Conservation (phyloP, 2,797 vertebrate species). For the Sebastes vulpes region DNA sequence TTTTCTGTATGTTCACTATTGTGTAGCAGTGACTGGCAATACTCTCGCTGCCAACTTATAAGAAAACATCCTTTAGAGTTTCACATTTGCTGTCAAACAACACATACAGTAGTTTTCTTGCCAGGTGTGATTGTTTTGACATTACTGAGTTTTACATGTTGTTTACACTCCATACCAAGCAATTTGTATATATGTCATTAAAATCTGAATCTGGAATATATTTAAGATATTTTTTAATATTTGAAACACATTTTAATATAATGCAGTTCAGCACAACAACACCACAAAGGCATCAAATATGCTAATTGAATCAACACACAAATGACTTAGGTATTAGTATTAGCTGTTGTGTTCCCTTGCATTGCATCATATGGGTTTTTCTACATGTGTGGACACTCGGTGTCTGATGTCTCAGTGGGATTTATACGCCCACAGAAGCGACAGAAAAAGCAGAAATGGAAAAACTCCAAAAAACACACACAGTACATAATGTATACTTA, state of each 20-base stretch:
- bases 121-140: no score
- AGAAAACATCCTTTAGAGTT: no score
- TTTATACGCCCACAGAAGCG: not conserved
- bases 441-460: not conserved
- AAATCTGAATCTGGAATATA: not conserved
- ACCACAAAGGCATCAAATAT: not conserved
- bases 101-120: no score
- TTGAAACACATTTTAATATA: not conserved
- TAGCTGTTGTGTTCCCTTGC: not conserved
- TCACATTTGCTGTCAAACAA: not conserved
- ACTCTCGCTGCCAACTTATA: not conserved
- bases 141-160: no score
- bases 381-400: no score
- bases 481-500: not conserved
- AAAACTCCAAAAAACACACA: not conserved
- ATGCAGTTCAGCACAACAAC: not conserved
- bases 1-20: not conserved
- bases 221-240: not conserved
- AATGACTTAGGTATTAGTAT: not conserved
- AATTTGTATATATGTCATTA: no score
- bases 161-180: no score
- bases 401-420: no score
- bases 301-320: not conserved
- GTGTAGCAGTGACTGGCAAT: not conserved
- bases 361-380: no score